Base-by-base conservation (phyloP, 1,140 invertebrate genomes). In the Melipona quadrifasciata region DNA sequence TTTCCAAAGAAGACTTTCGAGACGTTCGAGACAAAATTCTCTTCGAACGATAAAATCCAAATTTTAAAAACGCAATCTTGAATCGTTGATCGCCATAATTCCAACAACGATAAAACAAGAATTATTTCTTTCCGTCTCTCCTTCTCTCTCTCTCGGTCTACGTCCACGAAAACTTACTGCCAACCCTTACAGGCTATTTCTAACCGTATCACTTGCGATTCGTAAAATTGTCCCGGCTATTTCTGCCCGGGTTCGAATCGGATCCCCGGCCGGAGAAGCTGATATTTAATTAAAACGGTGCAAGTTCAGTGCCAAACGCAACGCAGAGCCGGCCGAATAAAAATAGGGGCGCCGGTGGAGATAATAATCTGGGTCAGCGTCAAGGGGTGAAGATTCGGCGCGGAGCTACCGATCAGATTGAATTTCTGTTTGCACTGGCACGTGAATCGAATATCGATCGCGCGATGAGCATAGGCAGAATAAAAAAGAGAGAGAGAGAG, bases 231-330 rank as follows among this genome's bases (percentile, higher is more conserved):
- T 27, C 4, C 14, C 1, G 24, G 10, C 14, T 70, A 68, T 83
- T 78, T 68, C n/a, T 34, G 61, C 53, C 58, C 39, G 39, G 71
- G 5, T 21, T 31, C 61, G 39, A 24, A 67, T 31, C 53, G 47
- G 5, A 39, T 47, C 3, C 0, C 14, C 17, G 34, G 11, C 34
- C 51, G 55, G 51, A 39, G 55, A 80, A 76, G 61, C 61, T 17
- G 24, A 67, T 31, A 74, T 73, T 47, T 58, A 70, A 74, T 82
- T 34, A 21, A 86, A 83, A 68, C 82, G 85, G 77, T 61, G 72
- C 87, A 85, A 85, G 88, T 85, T 89, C 82, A 87, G 77, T 86
- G 82, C 85, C 82, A 82, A 84, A 77, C 81, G 61, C 47, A 55
- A 73, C 31, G 64, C 68, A 57, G 39, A 47, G 6, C n/a, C 21